These are phyloP conservation scores for Cabera pusaria DNA, from an alignment of 2,888 invertebrate species.

Conservation along the genomic window DNA sequence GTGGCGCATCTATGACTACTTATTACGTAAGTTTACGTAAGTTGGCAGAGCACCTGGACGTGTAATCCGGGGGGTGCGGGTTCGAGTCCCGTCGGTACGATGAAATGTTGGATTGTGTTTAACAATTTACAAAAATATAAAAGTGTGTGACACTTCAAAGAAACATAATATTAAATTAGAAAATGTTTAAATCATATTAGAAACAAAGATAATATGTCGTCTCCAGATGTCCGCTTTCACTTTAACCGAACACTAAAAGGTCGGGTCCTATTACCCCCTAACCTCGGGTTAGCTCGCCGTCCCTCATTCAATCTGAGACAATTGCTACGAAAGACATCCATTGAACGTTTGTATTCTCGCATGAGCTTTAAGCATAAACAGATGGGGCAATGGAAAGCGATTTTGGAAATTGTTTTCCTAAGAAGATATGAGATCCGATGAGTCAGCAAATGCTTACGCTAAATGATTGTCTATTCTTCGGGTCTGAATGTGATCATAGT, in stretches of 20 bases:
- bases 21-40: no score
- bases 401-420: conserved; percentile 42
- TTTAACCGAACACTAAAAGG: conserved; percentile 8
- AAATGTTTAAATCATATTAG: no score
- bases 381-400: conserved; percentile 47
- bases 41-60: no score
- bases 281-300: conserved; percentile 31
- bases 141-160: no score
- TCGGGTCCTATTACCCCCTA: conserved; percentile 26
- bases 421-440: conserved; percentile 25
- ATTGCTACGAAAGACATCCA: conserved; percentile 46
- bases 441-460: conserved; percentile 26
- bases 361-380: conserved; percentile 45
- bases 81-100: no score
- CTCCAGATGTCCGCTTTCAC: conserved; percentile 1
- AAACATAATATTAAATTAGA: no score
- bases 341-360: conserved; percentile 46
- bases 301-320: conserved; percentile 39
- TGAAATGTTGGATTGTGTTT: no score
- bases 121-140: no score
- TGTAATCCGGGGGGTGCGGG: no score
- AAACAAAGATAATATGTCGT: no score
- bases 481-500: conserved; percentile 19
- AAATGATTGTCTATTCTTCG: conserved; percentile 21
- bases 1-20: no score